A percentile compares a stretch with the other conserved stretches of the same genome.
Evolutionary conservation across 2,797 vertebrate species (phyloP).

Genomic region (Halcyon badia): DNA sequence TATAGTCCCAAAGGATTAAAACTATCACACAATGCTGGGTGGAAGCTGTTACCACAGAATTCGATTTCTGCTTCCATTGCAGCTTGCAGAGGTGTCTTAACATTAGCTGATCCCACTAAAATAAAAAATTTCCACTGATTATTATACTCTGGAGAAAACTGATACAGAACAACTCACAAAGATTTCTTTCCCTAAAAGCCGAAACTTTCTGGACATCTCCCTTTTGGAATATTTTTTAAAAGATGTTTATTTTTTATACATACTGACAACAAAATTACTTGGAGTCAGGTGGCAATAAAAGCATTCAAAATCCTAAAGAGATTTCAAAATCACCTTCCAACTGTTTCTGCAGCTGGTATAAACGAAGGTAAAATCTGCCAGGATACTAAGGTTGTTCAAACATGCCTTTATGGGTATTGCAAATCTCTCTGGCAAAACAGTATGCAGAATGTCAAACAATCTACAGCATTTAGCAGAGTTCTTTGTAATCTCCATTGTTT

Average conservation of each 20-base stretch:
- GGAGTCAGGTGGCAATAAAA: conserved; percentile 1
- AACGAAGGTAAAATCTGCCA: not conserved
- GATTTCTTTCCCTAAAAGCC: not conserved
- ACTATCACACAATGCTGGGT: not conserved
- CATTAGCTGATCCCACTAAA: conserved; percentile 4
- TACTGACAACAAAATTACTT: not conserved
- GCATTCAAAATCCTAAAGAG: not conserved
- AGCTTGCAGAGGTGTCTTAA: not conserved
- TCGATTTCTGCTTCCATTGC: not conserved
- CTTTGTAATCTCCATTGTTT: not conserved
- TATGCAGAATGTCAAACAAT: not conserved
- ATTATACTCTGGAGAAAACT: not conserved
- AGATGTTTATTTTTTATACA: not conserved
- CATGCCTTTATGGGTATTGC: not conserved
- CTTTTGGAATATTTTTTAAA: not conserved
- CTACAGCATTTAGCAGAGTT: not conserved
- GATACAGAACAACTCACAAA: not conserved
- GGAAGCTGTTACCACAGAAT: not conserved
- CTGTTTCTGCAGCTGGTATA: conserved; percentile 15
- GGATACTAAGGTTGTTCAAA: not conserved
- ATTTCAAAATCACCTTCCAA: conserved; percentile 25
- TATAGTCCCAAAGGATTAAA: not conserved
- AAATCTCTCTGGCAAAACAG: conserved; percentile 18
- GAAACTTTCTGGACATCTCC: not conserved
- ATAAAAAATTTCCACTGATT: not conserved